Evolutionary conservation across 2,113 vertebrate species (phyloP).

Genomic region (Oryctolagus cuniculus): mOryCun1.1 NC_091450.1:26145501-26146000

Average conservation of each 20-base stretch:
- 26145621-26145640: slow-evolving; percentile 66
- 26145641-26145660: not conserved
- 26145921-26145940: not conserved
- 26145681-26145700: not conserved
- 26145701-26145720: not conserved
- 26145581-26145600: slow-evolving; percentile 54
- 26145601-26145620: slow-evolving; percentile 66
- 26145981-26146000: not conserved
- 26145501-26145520: not conserved
- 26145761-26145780: not conserved
- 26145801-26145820: not conserved
- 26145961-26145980: not conserved
- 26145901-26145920: not conserved
- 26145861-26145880: not conserved
- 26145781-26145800: not conserved
- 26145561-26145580: slow-evolving; percentile 64
- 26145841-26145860: not conserved
- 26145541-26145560: not conserved
- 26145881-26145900: rapidly evolving
- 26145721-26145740: not conserved
- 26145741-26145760: not conserved
- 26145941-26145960: rapidly evolving
- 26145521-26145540: slow-evolving; percentile 64
- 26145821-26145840: not conserved
- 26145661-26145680: not conserved